Conservation (phyloP, 2,888 invertebrate genomes). For the Unio pictorum region DNA sequence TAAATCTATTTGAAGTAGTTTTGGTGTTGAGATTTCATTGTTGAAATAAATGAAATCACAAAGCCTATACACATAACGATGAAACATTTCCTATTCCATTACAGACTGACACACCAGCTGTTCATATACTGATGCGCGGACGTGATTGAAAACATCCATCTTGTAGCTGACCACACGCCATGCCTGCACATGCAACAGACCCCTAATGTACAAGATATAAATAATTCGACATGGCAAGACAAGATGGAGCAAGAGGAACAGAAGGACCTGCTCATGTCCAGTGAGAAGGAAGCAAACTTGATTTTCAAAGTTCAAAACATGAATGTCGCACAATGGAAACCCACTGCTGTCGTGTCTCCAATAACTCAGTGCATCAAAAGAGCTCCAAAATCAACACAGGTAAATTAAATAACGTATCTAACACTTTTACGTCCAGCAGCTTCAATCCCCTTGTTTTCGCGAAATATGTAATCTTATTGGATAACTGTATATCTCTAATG, state of each 20-base stretch:
- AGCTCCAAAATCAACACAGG: constrained; percentile 35
- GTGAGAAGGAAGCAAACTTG: constrained; percentile 45
- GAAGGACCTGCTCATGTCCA: constrained; percentile 21
- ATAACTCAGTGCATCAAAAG: constrained; percentile 42
- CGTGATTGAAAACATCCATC: no score
- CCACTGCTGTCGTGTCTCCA: constrained; percentile 52
- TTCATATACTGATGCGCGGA: constrained; percentile 26
- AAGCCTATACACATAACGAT: not conserved
- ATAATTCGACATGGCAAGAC: constrained; percentile 21
- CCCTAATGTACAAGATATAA: not conserved
- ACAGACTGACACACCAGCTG: constrained; percentile 46
- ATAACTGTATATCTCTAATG: no score
- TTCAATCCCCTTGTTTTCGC: no score
- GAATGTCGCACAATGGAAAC: constrained; percentile 38
- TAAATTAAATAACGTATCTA: constrained; percentile 4
- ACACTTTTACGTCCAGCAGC: no score
- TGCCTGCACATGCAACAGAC: constrained; percentile 12
- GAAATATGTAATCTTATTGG: no score
- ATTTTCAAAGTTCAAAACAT: constrained; percentile 29
- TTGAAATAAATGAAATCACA: no score
- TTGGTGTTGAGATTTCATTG: no score
- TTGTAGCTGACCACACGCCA: constrained; percentile 34
- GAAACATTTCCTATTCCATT: constrained; percentile 9
- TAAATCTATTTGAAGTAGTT: no score
- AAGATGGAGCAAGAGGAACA: constrained; percentile 23